These are phyloP conservation scores for Athalia rosae DNA, from an alignment of 2,888 invertebrate species.

Conservation along the genomic window DNA sequence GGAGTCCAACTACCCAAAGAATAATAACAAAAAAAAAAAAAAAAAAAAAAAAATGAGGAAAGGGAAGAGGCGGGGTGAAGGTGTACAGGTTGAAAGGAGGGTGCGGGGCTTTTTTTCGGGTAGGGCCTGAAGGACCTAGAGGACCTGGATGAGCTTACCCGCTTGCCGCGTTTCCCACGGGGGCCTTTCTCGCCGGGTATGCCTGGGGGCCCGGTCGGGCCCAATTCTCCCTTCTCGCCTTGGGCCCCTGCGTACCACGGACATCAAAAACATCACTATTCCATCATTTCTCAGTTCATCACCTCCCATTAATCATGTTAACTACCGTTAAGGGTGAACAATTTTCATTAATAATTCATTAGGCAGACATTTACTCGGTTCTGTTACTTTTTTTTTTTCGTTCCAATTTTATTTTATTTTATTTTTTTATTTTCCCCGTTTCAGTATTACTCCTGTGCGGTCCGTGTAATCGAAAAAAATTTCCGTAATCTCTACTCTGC, in stretches of 20 bases:
- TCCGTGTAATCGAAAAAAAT: too few species aligned
- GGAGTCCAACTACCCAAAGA: constrained; percentile 15
- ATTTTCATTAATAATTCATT: constrained; percentile 38
- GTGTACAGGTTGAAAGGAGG: background rate
- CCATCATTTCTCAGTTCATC: constrained; percentile 44
- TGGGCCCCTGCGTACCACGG: constrained; percentile 73
- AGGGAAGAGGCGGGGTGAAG: background rate
- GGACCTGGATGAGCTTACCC: constrained; percentile 83
- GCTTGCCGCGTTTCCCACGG: constrained; percentile 93
- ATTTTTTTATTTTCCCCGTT: too few species aligned
- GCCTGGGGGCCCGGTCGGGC: constrained; percentile 86
- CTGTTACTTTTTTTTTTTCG: background rate
- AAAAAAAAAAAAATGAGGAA: background rate
- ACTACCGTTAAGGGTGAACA: constrained; percentile 33
- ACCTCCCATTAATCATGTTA: constrained; percentile 40
- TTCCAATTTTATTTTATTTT: background rate
- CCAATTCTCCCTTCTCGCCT: constrained; percentile 88
- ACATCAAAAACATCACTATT: constrained; percentile 57
- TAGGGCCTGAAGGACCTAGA: constrained; percentile 54
- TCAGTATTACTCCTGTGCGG: too few species aligned
- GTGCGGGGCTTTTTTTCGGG: constrained; percentile 25
- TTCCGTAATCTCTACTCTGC: too few species aligned
- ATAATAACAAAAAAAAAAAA: background rate
- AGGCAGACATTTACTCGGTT: background rate
- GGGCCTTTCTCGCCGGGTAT: constrained; percentile 91